Conservation (phyloP, 2,797 vertebrate genomes). For the Gallinago stenura region DNA sequence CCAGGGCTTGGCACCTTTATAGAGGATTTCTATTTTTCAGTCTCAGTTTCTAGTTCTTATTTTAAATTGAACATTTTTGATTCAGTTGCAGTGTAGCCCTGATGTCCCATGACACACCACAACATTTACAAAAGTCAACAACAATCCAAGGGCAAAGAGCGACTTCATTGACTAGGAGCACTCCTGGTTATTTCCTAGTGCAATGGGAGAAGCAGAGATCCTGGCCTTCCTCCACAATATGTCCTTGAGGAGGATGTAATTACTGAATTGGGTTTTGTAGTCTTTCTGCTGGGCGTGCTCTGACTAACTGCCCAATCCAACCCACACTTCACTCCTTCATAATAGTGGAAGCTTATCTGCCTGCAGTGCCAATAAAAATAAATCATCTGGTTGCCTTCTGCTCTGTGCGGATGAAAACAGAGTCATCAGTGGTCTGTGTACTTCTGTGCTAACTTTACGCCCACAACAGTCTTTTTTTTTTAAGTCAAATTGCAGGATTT, state of each 20-base stretch:
- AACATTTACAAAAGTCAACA: background rate
- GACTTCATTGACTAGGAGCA: background rate
- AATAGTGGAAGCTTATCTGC: constrained; percentile 2
- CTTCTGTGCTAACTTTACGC: constrained; percentile 30
- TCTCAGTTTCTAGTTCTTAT: background rate
- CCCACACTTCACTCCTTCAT: background rate
- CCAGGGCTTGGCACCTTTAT: background rate
- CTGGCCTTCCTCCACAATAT: background rate
- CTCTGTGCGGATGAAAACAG: constrained; percentile 27
- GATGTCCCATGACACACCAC: background rate
- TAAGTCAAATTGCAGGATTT: background rate
- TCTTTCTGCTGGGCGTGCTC: background rate
- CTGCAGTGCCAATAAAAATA: constrained; percentile 61
- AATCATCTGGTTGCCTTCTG: constrained; percentile 61
- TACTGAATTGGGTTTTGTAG: background rate
- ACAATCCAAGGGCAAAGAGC: background rate
- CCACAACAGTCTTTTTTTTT: constrained; percentile 3
- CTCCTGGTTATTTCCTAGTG: background rate
- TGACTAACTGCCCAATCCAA: background rate
- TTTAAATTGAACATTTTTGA: background rate
- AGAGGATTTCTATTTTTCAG: background rate
- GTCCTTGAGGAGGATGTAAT: background rate
- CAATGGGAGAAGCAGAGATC: background rate
- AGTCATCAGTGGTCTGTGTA: constrained; percentile 28
- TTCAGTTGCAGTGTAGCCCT: fast-evolving